phyloP scores from a whole-genome alignment of 2,797 vertebrate species.

The Falco berigora region DNA sequence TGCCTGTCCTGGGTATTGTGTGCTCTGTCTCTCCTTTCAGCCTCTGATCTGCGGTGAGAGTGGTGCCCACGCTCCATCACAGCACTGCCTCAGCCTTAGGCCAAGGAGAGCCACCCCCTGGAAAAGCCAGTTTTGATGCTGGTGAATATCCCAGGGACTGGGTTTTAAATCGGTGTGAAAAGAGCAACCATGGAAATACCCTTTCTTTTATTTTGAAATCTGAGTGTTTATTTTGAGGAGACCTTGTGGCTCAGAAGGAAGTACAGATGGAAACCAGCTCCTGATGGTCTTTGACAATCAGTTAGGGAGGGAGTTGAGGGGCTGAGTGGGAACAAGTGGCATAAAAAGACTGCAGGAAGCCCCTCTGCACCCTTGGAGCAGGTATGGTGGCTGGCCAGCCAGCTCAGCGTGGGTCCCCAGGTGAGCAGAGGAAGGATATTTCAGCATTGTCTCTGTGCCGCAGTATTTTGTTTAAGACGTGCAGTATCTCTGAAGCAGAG shows the following conservation, averaged over 20 bases:
- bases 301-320: not conserved
- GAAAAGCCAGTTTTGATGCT: not conserved
- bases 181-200: not conserved
- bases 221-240: not conserved
- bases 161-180: not conserved
- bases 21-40: not conserved
- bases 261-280: not conserved
- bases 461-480: not conserved
- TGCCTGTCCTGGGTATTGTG: accelerated
- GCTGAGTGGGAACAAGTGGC: not conserved
- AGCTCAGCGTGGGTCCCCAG: not conserved
- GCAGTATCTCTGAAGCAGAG: not conserved
- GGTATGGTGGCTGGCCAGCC: not conserved
- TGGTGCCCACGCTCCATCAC: not conserved
- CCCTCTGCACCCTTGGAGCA: not conserved
- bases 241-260: not conserved
- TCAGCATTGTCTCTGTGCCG: not conserved
- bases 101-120: not conserved
- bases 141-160: not conserved
- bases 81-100: not conserved
- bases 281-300: not conserved
- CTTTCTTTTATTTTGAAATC: not conserved
- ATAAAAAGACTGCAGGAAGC: not conserved
- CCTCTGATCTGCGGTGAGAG: accelerated
- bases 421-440: not conserved